These are phyloP conservation scores for Chlorospingus flavigularis DNA, from an alignment of 2,797 vertebrate genomes.

Conservation along the genomic window DNA sequence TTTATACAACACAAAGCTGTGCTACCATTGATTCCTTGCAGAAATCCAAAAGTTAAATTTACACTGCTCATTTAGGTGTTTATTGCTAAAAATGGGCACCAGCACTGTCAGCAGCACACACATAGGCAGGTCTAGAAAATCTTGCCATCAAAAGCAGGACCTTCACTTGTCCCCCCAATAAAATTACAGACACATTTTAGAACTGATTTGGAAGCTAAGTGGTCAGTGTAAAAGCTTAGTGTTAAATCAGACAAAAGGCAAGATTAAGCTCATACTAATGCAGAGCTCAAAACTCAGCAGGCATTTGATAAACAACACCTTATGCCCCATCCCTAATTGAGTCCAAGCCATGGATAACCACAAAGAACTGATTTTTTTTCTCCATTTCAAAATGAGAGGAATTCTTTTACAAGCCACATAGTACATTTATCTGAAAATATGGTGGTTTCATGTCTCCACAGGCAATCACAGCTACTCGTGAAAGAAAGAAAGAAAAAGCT, in stretches of 20 bases:
- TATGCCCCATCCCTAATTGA: neutral
- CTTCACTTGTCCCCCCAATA: neutral
- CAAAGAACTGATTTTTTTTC: neutral
- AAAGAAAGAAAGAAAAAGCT: neutral
- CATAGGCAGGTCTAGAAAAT: no score
- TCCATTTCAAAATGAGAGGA: neutral
- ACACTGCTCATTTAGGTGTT: neutral
- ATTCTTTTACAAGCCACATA: neutral
- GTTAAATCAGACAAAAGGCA: neutral
- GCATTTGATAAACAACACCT: neutral
- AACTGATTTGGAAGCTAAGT: neutral
- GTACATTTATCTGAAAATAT: neutral
- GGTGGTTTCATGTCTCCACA: neutral
- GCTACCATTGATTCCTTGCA: fast-evolving
- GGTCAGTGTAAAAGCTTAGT: neutral
- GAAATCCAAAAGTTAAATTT: neutral
- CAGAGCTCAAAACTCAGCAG: neutral
- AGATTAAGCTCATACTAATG: neutral
- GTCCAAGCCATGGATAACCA: neutral
- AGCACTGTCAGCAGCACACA: neutral
- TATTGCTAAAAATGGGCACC: neutral
- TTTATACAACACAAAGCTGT: neutral
- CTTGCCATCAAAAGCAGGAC: fast-evolving
- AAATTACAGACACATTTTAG: neutral
- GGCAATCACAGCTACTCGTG: neutral